These are phyloP conservation scores for Aporrectodea caliginosa DNA, from an alignment of 1,140 invertebrate genomes.

Conservation along the genomic window DNA sequence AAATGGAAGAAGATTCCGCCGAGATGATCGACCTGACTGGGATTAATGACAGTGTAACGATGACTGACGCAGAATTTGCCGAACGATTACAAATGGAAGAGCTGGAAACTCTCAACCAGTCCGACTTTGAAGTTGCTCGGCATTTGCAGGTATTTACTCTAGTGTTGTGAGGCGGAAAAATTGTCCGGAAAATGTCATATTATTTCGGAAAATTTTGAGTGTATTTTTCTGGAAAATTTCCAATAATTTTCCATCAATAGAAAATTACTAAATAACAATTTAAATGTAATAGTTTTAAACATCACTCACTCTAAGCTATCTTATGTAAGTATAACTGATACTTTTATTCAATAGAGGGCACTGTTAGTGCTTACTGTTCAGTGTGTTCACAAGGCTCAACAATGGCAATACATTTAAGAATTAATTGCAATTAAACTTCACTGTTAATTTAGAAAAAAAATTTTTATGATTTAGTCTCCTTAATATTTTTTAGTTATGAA, in stretches of 20 bases:
- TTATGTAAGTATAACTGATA: background rate
- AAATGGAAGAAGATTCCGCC: slow-evolving; percentile 20
- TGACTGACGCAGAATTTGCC: background rate
- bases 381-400: no score
- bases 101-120: background rate
- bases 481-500: no score
- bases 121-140: background rate
- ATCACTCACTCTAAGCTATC: background rate
- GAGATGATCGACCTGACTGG: background rate
- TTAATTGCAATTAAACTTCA: no score
- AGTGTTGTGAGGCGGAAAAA: no score
- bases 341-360: no score
- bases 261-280: background rate
- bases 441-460: no score
- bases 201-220: background rate
- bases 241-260: background rate
- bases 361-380: no score
- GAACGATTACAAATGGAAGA: background rate
- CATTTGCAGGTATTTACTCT: background rate
- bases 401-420: no score
- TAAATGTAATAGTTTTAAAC: background rate
- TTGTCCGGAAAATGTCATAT: no score
- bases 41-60: background rate
- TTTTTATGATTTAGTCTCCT: no score
- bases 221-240: background rate